Conservation (phyloP, 2,113 vertebrate species). For the Cairina moschata region DNA sequence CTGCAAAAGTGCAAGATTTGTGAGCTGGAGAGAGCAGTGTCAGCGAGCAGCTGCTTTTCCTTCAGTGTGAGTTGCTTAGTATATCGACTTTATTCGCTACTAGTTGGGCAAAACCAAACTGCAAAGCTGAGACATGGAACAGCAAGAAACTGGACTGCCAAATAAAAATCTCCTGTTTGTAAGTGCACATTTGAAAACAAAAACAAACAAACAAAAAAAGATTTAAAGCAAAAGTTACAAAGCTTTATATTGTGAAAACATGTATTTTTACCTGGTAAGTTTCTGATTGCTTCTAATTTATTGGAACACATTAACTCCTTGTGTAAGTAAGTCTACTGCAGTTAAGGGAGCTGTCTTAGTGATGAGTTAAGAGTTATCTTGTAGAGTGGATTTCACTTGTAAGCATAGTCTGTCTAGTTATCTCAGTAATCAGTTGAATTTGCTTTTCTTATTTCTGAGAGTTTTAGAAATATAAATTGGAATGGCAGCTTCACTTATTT, state of each 20-base stretch:
- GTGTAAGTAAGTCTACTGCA: neutral
- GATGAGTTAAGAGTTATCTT: neutral
- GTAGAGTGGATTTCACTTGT: neutral
- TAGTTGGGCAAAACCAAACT: neutral
- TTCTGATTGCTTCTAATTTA: neutral
- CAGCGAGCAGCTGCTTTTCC: slow-evolving; percentile 61
- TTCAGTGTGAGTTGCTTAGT: slow-evolving; percentile 22
- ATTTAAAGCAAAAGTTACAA: neutral
- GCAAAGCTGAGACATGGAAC: neutral
- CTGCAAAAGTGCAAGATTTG: slow-evolving; percentile 53
- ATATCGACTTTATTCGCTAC: neutral
- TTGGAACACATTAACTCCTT: neutral
- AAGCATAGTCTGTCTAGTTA: neutral
- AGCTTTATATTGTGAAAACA: neutral
- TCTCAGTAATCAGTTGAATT: neutral
- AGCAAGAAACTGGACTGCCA: neutral
- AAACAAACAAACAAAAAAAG: neutral
- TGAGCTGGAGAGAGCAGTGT: slow-evolving; percentile 8
- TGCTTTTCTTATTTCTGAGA: neutral
- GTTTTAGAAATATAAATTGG: neutral
- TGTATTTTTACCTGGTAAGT: neutral
- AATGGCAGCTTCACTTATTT: neutral
- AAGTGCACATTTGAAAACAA: neutral
- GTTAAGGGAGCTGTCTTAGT: neutral
- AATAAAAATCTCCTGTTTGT: neutral